Evolutionary conservation across 2,888 invertebrate genomes (phyloP), one percentile per base, ranked within the genome.

Genomic region (Lithophane ornitopus): DNA sequence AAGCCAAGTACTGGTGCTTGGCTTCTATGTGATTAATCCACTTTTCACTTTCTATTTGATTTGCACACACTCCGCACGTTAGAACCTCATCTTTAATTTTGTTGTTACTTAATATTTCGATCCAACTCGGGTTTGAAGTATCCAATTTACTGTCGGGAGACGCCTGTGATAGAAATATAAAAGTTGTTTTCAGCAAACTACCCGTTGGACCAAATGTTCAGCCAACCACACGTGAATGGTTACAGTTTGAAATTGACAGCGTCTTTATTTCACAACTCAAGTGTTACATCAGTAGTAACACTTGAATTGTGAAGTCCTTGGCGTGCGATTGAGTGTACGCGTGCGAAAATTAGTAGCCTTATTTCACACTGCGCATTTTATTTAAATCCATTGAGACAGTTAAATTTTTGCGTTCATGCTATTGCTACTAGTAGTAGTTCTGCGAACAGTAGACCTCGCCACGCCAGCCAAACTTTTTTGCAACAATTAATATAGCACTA

Each of bases 1-100:
- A 90, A 26, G 86, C 87, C 52, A 88, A 11, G 44, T 88, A 88
- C 41, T 83, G 69, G 63, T 88, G 88, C 0, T 66, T 58, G 12
- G 49, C 56, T 28, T 78, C 72, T 63, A 85, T 74, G 49, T 88
- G 88, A 1, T 54, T 49, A 12, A 85, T 22, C 88, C 88, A 88
- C 7, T 78, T 70, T 2, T 68, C 52, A 52, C 65, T 70, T 67
- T 78, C 73, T 39, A 85, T 34, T 59, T 74, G 69, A 3, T 19
- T 49, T 16, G 72, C 68, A 61, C 88, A 88, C 7, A 86, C 89
- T n/a, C 82, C 89, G 44, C 88, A 88, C 11, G 72, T 71, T 0
- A 88, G 70, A 26, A 69, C 44, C 49, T 79, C 75, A 11, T 74
- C 61, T 61, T 70, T 78, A 11, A 84, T 54, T 19, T 73, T 19